Evolutionary conservation across 1,140 invertebrate genomes (phyloP).

Genomic region (Bombus consobrinus): DNA sequence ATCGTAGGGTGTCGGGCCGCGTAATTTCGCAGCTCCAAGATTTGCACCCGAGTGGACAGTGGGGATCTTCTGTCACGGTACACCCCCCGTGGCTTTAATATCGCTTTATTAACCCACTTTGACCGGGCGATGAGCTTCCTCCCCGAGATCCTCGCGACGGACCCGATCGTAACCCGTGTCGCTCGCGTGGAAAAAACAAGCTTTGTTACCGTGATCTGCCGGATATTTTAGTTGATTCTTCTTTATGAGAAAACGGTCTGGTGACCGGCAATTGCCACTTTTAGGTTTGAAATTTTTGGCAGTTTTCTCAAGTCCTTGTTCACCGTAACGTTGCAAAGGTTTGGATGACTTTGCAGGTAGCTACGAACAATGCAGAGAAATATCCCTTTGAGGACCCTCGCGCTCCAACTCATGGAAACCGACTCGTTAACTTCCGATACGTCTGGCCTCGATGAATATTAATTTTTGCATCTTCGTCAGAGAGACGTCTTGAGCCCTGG

Average conservation of each 20-base stretch:
- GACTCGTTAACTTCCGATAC: constrained; percentile 35
- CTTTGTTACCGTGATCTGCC: neutral
- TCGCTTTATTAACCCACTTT: constrained; percentile 81
- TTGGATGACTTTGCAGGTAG: no score
- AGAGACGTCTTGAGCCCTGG: neutral
- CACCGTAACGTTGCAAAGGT: no score
- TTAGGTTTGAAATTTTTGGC: no score
- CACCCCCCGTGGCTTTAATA: constrained; percentile 79
- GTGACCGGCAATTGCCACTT: no score
- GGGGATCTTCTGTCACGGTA: constrained; percentile 63
- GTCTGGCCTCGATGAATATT: constrained; percentile 12
- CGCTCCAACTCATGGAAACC: neutral
- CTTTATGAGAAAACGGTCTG: neutral
- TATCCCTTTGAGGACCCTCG: neutral
- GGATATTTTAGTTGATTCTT: neutral
- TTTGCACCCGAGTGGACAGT: constrained; percentile 68
- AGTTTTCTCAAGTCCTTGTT: no score
- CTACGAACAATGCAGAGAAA: neutral
- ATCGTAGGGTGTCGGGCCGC: constrained; percentile 52
- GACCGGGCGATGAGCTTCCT: constrained; percentile 39
- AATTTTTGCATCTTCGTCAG: constrained; percentile 32
- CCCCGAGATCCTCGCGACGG: constrained; percentile 40
- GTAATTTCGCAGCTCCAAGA: constrained; percentile 69
- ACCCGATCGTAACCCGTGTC: neutral
- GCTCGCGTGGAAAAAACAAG: neutral